A percentile compares a stretch with the other conserved stretches of the same genome.
Conservation (phyloP, 2,888 invertebrate genomes). For the Brachyptera putata region DNA sequence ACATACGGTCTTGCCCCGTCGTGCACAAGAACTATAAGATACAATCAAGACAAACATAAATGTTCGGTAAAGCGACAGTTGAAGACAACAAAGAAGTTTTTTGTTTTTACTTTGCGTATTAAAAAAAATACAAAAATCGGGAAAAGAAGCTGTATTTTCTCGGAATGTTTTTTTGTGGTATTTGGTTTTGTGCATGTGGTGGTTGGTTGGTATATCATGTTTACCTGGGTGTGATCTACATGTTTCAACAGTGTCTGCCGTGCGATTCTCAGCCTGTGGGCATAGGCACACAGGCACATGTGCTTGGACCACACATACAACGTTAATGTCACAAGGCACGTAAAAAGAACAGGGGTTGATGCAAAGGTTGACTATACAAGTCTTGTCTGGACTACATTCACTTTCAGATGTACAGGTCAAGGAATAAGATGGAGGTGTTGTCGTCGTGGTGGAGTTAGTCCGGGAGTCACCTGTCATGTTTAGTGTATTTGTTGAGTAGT, state of each 20-base stretch:
- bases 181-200: conserved; percentile 21
- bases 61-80: conserved; percentile 5
- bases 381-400: conserved; percentile 37
- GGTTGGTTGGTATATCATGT: conserved; percentile 38
- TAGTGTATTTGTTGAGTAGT: conserved; percentile 1
- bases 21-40: background rate
- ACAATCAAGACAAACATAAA: conserved; percentile 6
- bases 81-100: too few relatives aligned
- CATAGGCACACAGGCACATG: conserved; percentile 57
- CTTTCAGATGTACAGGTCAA: conserved; percentile 26
- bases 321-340: conserved; percentile 45
- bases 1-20: conserved; percentile 1
- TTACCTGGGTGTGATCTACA: conserved; percentile 62
- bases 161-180: conserved; percentile 17
- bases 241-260: conserved; percentile 43
- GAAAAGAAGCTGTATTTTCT: conserved; percentile 14
- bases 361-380: conserved; percentile 51
- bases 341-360: conserved; percentile 51
- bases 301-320: conserved; percentile 50
- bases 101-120: too few relatives aligned
- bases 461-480: background rate
- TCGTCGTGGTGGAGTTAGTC: background rate
- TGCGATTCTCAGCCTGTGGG: conserved; percentile 44
- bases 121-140: background rate
- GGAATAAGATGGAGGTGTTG: background rate